Conservation (phyloP, 2,888 invertebrate species). For the Trachelus tabidus region DNA sequence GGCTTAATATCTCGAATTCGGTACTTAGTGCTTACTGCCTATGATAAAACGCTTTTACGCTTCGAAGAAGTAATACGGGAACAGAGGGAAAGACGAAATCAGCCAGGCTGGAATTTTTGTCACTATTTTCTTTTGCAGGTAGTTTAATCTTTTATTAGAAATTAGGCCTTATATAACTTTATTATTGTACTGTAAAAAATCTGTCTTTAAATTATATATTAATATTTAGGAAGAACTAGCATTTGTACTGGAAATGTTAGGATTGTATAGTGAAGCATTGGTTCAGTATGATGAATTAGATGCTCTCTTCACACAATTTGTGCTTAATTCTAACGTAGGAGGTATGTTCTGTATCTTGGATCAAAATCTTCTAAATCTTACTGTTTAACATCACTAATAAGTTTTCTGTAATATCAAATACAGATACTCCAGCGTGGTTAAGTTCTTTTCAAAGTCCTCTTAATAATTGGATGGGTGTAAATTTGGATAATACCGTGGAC, state of each 20-base stretch:
- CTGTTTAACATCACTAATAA: background rate
- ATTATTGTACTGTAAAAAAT: background rate
- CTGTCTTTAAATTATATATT: background rate
- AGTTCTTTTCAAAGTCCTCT: slow-evolving; percentile 82
- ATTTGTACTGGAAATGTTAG: slow-evolving; percentile 93
- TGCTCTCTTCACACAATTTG: slow-evolving; percentile 95
- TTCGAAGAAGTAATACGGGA: slow-evolving; percentile 92
- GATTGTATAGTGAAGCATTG: slow-evolving; percentile 91
- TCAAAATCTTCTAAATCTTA: background rate
- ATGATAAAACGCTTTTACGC: slow-evolving; percentile 84
- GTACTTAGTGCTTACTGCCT: slow-evolving; percentile 85
- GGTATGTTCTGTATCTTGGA: slow-evolving; percentile 58
- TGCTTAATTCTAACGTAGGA: slow-evolving; percentile 91
- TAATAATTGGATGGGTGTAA: slow-evolving; percentile 80
- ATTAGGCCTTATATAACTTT: background rate
- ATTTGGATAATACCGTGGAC: slow-evolving; percentile 73
- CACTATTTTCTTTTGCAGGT: slow-evolving; percentile 94
- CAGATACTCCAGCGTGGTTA: slow-evolving; percentile 88
- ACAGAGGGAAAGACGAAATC: slow-evolving; percentile 89
- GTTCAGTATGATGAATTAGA: slow-evolving; percentile 98
- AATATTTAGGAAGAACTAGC: slow-evolving; percentile 89
- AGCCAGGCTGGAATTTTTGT: slow-evolving; percentile 93
- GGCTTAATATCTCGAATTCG: slow-evolving; percentile 85
- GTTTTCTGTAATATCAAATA: background rate
- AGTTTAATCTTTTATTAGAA: slow-evolving; percentile 35